Conservation (phyloP, 2,888 invertebrate species). For the Lasioglossum villosulum region DNA sequence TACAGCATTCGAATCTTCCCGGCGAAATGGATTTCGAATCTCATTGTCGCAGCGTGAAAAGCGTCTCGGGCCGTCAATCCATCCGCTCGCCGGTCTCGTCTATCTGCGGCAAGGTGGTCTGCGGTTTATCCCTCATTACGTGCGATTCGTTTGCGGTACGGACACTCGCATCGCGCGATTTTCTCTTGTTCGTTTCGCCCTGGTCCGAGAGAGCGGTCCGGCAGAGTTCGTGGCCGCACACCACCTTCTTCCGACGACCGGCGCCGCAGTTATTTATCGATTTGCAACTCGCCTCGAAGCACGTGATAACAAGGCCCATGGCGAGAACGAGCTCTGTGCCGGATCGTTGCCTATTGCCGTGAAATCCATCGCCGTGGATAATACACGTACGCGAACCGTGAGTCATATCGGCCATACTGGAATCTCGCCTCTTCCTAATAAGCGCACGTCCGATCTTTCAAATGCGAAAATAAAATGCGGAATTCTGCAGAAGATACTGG, state of each 20-base stretch:
- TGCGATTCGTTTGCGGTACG: conserved; percentile 76
- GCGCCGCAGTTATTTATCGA: conserved; percentile 72
- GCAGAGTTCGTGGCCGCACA: conserved; percentile 32
- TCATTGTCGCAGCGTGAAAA: conserved; percentile 41
- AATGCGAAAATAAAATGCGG: neutral
- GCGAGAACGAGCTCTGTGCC: conserved; percentile 50
- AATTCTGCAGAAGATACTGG: neutral
- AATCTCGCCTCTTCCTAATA: neutral
- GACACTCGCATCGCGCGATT: conserved; percentile 61
- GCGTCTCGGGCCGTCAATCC: conserved; percentile 4
- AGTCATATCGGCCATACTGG: neutral
- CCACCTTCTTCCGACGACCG: conserved; percentile 55
- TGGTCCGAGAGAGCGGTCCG: conserved; percentile 25
- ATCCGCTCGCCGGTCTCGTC: conserved; percentile 33
- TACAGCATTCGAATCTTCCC: conserved; percentile 14
- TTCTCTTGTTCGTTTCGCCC: conserved; percentile 61
- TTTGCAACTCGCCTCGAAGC: conserved; percentile 70
- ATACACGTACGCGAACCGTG: neutral
- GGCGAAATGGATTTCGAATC: conserved; percentile 47
- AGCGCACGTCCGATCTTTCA: neutral
- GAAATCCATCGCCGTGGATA: conserved; percentile 14
- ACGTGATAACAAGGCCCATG: conserved; percentile 70
- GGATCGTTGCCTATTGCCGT: conserved; percentile 58
- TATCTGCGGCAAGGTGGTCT: conserved; percentile 62
- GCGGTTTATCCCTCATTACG: conserved; percentile 78